Conservation (phyloP, 2,113 vertebrate genomes). For the Mugil cephalus region DNA sequence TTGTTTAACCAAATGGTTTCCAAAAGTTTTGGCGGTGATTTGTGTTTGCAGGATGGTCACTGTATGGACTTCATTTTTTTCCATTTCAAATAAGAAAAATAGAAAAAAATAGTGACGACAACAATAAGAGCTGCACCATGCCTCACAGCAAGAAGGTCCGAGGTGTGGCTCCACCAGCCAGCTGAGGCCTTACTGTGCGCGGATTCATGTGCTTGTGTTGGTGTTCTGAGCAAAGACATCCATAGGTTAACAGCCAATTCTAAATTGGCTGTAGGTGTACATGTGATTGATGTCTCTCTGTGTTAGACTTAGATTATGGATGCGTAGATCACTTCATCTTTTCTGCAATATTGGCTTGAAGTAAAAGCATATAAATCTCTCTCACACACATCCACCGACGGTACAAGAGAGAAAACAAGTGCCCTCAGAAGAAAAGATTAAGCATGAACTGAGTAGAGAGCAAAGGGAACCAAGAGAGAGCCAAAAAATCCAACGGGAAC, state of each 20-base stretch:
- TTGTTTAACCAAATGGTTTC: background rate
- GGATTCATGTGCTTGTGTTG: no score
- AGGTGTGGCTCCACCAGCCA: no score
- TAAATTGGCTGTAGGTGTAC: no score
- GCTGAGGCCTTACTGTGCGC: no score
- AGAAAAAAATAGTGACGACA: conserved; percentile 23
- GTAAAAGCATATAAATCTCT: conserved; percentile 1
- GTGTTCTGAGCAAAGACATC: no score
- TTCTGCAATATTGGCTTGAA: conserved; percentile 14
- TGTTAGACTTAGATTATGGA: no score
- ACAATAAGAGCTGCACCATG: conserved; percentile 10
- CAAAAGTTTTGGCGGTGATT: background rate
- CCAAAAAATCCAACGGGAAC: conserved; percentile 35
- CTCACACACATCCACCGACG: conserved; percentile 13
- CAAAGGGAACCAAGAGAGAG: conserved; percentile 20
- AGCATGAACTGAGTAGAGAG: conserved; percentile 27
- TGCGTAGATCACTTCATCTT: conserved; percentile 16
- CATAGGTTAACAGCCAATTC: no score
- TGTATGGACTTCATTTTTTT: background rate
- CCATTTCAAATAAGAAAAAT: conserved; percentile 19
- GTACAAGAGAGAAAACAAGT: conserved; percentile 32
- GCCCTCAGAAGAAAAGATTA: conserved; percentile 34
- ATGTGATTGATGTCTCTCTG: no score
- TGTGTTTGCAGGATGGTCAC: conserved; percentile 3
- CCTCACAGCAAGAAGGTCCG: no score